These are phyloP conservation scores for Amiota mariae DNA, from an alignment of 2,888 invertebrate genomes.

Conservation along the genomic window DNA sequence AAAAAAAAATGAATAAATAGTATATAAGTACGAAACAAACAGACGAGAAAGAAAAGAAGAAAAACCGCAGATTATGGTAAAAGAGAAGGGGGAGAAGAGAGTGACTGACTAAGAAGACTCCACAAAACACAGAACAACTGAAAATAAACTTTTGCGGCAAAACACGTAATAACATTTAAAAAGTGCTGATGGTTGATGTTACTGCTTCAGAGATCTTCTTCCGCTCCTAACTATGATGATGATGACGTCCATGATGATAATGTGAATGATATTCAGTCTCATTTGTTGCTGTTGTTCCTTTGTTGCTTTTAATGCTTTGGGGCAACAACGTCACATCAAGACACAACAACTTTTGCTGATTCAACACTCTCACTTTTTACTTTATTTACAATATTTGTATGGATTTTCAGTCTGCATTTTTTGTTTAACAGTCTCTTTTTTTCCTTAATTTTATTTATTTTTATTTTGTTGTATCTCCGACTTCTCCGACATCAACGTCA, in stretches of 20 bases:
- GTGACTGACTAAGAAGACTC: conserved; percentile 24
- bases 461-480: conserved; percentile 34
- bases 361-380: conserved; percentile 58
- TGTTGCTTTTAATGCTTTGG: conserved; percentile 30
- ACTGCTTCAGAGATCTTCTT: conserved; percentile 16
- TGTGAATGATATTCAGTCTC: conserved; percentile 44
- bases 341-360: conserved; percentile 51
- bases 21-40: conserved; percentile 23
- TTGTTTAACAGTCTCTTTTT: neutral
- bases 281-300: conserved; percentile 37
- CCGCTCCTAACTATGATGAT: conserved; percentile 2
- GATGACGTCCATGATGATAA: conserved; percentile 14
- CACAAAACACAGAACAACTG: conserved; percentile 19
- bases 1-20: no score
- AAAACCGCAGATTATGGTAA: conserved; percentile 35
- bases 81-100: conserved; percentile 22
- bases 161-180: conserved; percentile 60
- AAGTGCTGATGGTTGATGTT: conserved; percentile 51
- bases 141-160: conserved; percentile 52
- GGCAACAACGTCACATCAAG: conserved; percentile 35
- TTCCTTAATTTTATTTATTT: conserved; percentile 28
- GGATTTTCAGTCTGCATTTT: conserved; percentile 28
- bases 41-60: conserved; percentile 31
- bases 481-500: neutral
- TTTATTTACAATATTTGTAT: conserved; percentile 20